phyloP scores from a whole-genome alignment of 2,113 vertebrate genomes.

The Syrrhaptes paradoxus region DNA sequence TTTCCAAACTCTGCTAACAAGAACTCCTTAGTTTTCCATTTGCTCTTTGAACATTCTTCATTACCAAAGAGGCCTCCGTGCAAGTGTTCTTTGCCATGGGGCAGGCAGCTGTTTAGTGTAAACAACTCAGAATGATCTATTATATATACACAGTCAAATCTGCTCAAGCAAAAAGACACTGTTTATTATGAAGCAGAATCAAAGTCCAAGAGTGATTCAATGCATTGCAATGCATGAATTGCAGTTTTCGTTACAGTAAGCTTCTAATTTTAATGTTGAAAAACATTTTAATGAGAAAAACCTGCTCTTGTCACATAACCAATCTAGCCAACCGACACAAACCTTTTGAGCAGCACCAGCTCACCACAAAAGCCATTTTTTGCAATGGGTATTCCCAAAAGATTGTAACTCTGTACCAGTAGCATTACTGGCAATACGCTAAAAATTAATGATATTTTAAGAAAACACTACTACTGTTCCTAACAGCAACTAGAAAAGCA shows the following conservation, averaged over 20 bases:
- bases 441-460: accelerated
- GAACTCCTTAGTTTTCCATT: background rate
- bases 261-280: background rate
- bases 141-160: background rate
- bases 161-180: background rate
- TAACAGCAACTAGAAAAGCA: background rate
- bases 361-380: background rate
- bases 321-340: background rate
- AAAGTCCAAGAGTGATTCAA: conserved; percentile 13
- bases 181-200: background rate
- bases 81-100: background rate
- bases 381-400: background rate
- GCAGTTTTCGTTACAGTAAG: background rate
- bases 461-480: background rate
- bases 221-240: background rate
- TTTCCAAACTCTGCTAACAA: background rate
- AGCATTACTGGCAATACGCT: accelerated
- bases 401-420: accelerated
- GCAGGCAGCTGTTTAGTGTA: background rate
- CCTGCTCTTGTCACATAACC: background rate
- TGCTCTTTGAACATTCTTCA: background rate
- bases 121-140: background rate
- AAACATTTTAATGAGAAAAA: background rate
- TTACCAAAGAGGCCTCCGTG: background rate
- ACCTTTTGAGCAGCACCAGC: background rate